These are phyloP conservation scores for Bellardia pandia DNA, from an alignment of 2,888 invertebrate genomes.

Conservation along the genomic window DNA sequence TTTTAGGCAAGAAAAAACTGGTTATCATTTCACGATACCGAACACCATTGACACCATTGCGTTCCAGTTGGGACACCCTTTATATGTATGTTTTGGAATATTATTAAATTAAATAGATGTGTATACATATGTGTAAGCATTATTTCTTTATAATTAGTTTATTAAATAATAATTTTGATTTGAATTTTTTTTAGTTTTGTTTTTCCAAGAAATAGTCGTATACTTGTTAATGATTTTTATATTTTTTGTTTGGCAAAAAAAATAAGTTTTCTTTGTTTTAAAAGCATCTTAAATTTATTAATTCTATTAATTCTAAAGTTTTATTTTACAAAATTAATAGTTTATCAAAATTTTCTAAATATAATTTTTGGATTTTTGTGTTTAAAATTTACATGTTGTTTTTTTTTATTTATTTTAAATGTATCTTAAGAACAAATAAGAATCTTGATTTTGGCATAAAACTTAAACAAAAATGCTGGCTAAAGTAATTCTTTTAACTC, in stretches of 20 bases:
- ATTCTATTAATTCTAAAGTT: conserved; percentile 10
- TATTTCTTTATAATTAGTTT: conserved; percentile 29
- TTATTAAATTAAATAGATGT: conserved; percentile 39
- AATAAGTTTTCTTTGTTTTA: conserved; percentile 24
- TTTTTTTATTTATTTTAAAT: conserved; percentile 37
- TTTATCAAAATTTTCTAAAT: conserved; percentile 68
- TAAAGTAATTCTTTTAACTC: conserved; percentile 26
- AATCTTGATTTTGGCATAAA: conserved; percentile 54
- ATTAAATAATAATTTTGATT: conserved; percentile 58
- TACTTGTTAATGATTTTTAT: conserved; percentile 37
- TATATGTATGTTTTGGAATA: too few species aligned
- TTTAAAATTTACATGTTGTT: conserved; percentile 49
- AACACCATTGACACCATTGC: too few species aligned
- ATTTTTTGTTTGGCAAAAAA: conserved; percentile 37
- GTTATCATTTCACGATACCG: too few species aligned
- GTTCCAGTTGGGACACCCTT: too few species aligned
- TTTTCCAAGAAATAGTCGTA: conserved; percentile 63
- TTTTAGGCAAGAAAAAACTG: too few species aligned
- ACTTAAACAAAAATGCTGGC: conserved; percentile 31
- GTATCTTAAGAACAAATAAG: neutral
- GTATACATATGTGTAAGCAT: neutral
- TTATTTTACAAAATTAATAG: conserved; percentile 25
- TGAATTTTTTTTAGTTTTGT: conserved; percentile 21
- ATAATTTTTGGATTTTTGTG: conserved; percentile 68
- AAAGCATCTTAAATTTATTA: conserved; percentile 65